These are phyloP conservation scores for Menidia menidia DNA, from an alignment of 2,797 vertebrate genomes.

Conservation along the genomic window DNA sequence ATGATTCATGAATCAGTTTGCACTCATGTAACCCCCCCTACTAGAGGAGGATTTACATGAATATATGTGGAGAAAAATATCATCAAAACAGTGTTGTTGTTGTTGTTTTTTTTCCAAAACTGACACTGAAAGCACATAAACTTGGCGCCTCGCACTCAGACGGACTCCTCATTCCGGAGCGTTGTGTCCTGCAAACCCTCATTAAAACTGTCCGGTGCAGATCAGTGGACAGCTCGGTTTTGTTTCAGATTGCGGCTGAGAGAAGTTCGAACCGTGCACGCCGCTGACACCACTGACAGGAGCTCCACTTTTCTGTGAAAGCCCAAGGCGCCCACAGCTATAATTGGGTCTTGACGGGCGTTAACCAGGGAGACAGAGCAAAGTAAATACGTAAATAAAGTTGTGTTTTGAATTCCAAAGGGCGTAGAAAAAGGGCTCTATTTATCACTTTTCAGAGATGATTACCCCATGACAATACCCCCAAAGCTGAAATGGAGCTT, in stretches of 20 bases:
- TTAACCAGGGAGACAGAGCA: slow-evolving; percentile 63
- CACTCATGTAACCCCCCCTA: slow-evolving; percentile 11
- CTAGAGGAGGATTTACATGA: slow-evolving; percentile 42
- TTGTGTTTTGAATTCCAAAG: slow-evolving; percentile 69
- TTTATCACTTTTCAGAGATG: slow-evolving; percentile 81
- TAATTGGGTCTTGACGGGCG: slow-evolving; percentile 76
- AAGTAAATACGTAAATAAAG: slow-evolving; percentile 79
- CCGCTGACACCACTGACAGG: slow-evolving; percentile 53
- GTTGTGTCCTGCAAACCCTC: slow-evolving; percentile 58
- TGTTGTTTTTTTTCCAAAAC: slow-evolving; percentile 37
- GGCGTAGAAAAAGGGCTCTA: slow-evolving; percentile 64
- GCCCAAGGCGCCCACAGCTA: slow-evolving; percentile 51
- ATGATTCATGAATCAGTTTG: slow-evolving; percentile 57
- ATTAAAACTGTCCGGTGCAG: slow-evolving; percentile 58
- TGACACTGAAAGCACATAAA: slow-evolving; percentile 47
- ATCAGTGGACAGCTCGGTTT: slow-evolving; percentile 26
- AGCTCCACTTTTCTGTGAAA: slow-evolving; percentile 60
- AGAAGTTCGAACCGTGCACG: slow-evolving; percentile 49
- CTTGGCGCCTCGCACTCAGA: slow-evolving; percentile 41
- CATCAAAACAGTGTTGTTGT: slow-evolving; percentile 38
- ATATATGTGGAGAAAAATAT: slow-evolving; percentile 29
- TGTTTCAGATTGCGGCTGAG: slow-evolving; percentile 46
- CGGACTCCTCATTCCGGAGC: slow-evolving; percentile 50
- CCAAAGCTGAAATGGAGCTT: slow-evolving; percentile 77
- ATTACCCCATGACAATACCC: slow-evolving; percentile 82